Evolutionary conservation across 2,888 invertebrate species (phyloP).

Genomic region (Lamellibrachia columna): DNA sequence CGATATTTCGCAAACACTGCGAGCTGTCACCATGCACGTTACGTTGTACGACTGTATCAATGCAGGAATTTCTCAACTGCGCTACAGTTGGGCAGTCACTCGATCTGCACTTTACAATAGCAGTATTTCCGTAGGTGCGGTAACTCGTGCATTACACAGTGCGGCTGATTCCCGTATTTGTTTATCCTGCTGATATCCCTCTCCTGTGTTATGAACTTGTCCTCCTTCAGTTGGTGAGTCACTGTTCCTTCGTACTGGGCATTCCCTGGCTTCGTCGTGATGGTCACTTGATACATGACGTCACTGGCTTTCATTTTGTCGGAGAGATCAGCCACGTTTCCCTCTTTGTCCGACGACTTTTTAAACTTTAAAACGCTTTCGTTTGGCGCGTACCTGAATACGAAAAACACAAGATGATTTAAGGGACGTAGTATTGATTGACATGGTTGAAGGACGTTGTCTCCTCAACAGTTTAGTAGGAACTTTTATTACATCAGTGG

Average conservation of each 20-base stretch:
- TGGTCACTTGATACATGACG: slow-evolving; percentile 82
- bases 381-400: slow-evolving; percentile 32
- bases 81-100: background rate
- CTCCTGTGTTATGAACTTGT: background rate
- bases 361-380: slow-evolving; percentile 75
- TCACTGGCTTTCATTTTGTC: slow-evolving; percentile 72
- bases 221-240: background rate
- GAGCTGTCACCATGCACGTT: background rate
- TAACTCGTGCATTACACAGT: slow-evolving; percentile 76
- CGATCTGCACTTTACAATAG: slow-evolving; percentile 72
- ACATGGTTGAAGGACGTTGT: too few relatives aligned
- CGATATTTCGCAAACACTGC: too few relatives aligned
- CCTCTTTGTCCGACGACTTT: slow-evolving; percentile 81
- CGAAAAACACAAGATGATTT: background rate
- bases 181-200: slow-evolving; percentile 73
- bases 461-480: too few relatives aligned
- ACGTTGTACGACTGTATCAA: too few relatives aligned
- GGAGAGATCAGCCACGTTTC: slow-evolving; percentile 82
- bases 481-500: too few relatives aligned
- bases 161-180: slow-evolving; percentile 83
- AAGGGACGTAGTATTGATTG: background rate
- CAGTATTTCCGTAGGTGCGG: slow-evolving; percentile 82
- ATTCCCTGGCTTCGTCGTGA: slow-evolving; percentile 77
- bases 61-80: too few relatives aligned
- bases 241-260: slow-evolving; percentile 87